Base-by-base conservation (phyloP, 2,888 invertebrate genomes). In the Parnassius apollo region DNA sequence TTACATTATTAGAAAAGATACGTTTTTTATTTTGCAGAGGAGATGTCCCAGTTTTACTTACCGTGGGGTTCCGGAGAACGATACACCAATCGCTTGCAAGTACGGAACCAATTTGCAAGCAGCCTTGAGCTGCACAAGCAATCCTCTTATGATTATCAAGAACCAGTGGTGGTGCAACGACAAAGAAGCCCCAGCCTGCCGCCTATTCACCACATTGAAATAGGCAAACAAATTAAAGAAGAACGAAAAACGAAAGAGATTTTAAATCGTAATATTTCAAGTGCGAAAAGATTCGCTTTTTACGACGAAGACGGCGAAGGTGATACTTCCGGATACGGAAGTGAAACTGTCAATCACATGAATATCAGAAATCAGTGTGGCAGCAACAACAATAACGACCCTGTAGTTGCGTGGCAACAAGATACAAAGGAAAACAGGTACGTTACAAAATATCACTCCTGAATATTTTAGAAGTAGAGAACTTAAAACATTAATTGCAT, bases 321-420 rank as follows among this genome's bases (percentile, higher is more conserved):
- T 48, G 96, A 96, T 76, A 96, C 96, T 61, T 96, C 96, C 44
- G 96, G 96, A 48, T 96, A 97, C 84, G 95, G 96, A 57, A 96
- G 96, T 80, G 96, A 96, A 78, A 95, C 95, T 56, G 85, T 93
- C 11, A 93, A 93, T 76, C 93, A 93, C 65, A 92, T 84, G 80
- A 85, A 84, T 59, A 69, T 69, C 50, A 81, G 79, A 69, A 77
- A 75, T 66, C 80, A 77, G 62, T 81, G 76, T 65, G 74, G 76
- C 35, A 74, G 75, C 13, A 73, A 68, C 64, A 71, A 75, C 56
- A 75, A 75, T 57, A 75, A 74, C 53, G 83, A 78, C 18, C 85
- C 88, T 9, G 83, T 92, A 3, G 80, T 90, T 59, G 91, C 89
- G 51, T 92, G 92, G 91, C 90, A 91, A 69, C 88, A 89, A 69